phyloP scores from a whole-genome alignment of 1,140 invertebrate genomes.

The Pectinophora gossypiella region DNA sequence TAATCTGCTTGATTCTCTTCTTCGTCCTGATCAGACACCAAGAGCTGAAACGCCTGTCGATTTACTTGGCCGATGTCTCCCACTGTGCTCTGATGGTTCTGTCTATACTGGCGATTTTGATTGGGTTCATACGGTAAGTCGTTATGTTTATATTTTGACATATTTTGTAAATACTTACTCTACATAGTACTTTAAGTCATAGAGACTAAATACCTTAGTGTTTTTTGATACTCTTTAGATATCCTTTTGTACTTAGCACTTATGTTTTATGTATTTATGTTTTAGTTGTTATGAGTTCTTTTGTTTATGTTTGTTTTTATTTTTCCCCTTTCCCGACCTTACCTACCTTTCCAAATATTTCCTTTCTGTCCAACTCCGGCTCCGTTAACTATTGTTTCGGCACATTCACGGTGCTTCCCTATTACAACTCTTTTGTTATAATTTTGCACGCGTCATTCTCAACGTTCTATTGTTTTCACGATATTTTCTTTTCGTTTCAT shows the following conservation, averaged over 20 bases:
- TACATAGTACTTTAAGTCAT: neutral
- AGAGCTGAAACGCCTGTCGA: conserved; percentile 86
- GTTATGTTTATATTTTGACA: neutral
- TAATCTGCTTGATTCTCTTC: conserved; percentile 95
- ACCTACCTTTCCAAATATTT: conserved; percentile 6
- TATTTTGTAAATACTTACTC: neutral
- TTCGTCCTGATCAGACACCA: conserved; percentile 93
- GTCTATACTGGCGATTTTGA: conserved; percentile 91
- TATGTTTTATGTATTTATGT: neutral
- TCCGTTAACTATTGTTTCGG: neutral
- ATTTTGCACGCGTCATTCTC: neutral
- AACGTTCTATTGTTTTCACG: too few relatives aligned
- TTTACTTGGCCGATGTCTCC: conserved; percentile 92
- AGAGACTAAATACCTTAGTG: neutral
- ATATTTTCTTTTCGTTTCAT: neutral
- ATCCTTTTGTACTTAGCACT: neutral
- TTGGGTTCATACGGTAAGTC: conserved; percentile 89
- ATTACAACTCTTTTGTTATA: neutral
- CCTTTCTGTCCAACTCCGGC: conserved; percentile 1
- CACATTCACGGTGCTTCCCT: neutral
- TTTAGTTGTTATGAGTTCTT: conserved; percentile 1
- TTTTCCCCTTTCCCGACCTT: conserved; percentile 5
- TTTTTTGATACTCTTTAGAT: neutral
- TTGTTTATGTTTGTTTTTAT: conserved; percentile 12
- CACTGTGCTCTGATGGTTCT: conserved; percentile 92